Evolutionary conservation across 1,140 invertebrate genomes (phyloP), one percentile per base, ranked within the genome.

Genomic region (Anadara kagoshimensis): DNA sequence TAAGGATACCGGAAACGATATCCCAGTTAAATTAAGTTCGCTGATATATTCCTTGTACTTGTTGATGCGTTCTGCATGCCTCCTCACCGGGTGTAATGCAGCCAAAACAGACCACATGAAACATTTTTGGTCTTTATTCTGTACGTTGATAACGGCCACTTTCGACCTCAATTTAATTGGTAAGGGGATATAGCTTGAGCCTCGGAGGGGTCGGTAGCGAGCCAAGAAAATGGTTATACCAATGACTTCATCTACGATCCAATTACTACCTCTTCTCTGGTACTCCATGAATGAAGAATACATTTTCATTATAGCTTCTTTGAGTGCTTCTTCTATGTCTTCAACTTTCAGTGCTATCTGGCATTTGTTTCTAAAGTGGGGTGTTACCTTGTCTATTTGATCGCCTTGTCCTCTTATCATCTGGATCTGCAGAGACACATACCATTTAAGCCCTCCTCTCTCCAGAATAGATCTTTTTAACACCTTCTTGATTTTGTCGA

Each of bases 71-170:
- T 67, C 18, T 10, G 58, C 11, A 54, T 65, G 16, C 18, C 54
- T 29, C 18, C 41, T 44, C 18, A 16, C 41, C 8, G 64, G 45
- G 20, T 68, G 49, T 1, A 68, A 24, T 44, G 44, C 54, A 24
- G 74, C 61, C 24, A 71, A 51, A 8, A 76, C 49, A 16, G 56
- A 53, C 74, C 68, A 76, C 51, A 59, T 54, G 41, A 76, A 72
- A 41, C 69, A 76, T 72, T 76, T 72, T 0, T 76, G 41, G 36
- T 76, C 64, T 0, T 56, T 68, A 49, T 72, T 76, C 18, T 68
- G 45, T 4, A 69, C 51, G 43, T 72, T 76, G 26, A 72, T 47
- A 20, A 68, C 62, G 29, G 69, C 64, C 1, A 69, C 36, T 68
- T 76, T 71, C 0, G 54, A 16, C 41, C 57, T 61, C n/a, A 76